phyloP scores from a whole-genome alignment of 2,797 vertebrate species.

The Gambusia yucatana region DNA sequence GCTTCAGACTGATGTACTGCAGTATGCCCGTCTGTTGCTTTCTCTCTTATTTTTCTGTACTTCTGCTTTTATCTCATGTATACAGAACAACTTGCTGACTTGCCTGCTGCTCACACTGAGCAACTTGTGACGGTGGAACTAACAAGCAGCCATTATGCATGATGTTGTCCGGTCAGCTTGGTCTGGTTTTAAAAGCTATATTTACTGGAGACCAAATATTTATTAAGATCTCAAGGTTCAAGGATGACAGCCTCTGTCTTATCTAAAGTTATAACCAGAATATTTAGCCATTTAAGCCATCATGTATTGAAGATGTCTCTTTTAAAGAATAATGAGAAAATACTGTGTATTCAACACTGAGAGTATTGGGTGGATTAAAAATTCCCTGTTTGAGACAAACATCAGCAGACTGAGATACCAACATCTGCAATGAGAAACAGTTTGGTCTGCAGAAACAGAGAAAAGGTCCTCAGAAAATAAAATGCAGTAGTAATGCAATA shows the following conservation, averaged over 20 bases:
- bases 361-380: not conserved
- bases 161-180: not conserved
- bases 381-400: not conserved
- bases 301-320: not conserved
- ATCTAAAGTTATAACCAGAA: not conserved
- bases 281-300: not conserved
- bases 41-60: not conserved
- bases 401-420: not conserved
- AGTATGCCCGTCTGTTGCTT: not conserved
- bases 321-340: not conserved
- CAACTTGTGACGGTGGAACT: not conserved
- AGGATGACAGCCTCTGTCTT: not conserved
- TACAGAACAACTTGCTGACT: not conserved
- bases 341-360: not conserved
- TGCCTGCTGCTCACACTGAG: not conserved
- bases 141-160: not conserved
- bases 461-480: not conserved
- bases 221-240: not conserved
- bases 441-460: not conserved
- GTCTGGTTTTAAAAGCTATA: not conserved
- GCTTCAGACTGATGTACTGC: not conserved
- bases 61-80: not conserved
- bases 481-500: not conserved
- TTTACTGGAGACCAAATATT: not conserved
- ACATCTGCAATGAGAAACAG: not conserved